A percentile compares a stretch with the other conserved stretches of the same genome.
These are phyloP conservation scores for Trypoxylus dichotomus DNA, from an alignment of 1,140 invertebrate species.

Conservation along the genomic window DNA sequence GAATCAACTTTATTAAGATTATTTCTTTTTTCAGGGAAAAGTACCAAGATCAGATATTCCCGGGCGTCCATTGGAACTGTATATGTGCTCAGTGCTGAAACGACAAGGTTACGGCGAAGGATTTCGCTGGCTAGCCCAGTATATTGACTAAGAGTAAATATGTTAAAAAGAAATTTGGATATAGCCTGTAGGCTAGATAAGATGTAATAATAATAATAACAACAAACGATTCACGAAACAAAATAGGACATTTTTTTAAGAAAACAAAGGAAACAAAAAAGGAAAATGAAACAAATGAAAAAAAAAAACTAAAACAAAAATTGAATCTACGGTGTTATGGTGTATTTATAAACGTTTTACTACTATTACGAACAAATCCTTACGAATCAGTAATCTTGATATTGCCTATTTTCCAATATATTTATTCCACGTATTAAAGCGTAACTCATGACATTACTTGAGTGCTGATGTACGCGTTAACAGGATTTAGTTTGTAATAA, in stretches of 20 bases:
- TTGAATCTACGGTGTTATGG: slow-evolving; percentile 4
- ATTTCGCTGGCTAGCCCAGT: slow-evolving; percentile 99
- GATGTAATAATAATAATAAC: slow-evolving; percentile 10
- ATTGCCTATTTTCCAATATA: background rate
- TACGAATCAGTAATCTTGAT: background rate
- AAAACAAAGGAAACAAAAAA: background rate
- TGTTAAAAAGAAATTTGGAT: background rate
- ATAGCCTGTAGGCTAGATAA: slow-evolving; percentile 10
- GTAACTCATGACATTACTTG: background rate
- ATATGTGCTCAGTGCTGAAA: slow-evolving; percentile 99
- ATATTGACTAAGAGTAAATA: slow-evolving; percentile 79
- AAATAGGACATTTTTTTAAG: slow-evolving; percentile 20
- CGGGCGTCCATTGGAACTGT: slow-evolving; percentile 95
- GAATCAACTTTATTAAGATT: background rate
- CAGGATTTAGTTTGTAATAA: slow-evolving; percentile 9
- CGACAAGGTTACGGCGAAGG: slow-evolving; percentile 99
- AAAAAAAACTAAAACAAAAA: background rate
- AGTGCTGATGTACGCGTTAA: background rate
- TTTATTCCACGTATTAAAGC: background rate
- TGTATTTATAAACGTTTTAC: background rate
- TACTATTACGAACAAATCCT: slow-evolving; percentile 6
- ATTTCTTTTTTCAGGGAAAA: slow-evolving; percentile 75
- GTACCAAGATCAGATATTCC: slow-evolving; percentile 84
- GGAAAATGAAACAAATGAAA: background rate
- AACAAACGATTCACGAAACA: background rate